Conservation (phyloP, 1,140 invertebrate genomes). For the Cyphomyrmex costatus region DNA sequence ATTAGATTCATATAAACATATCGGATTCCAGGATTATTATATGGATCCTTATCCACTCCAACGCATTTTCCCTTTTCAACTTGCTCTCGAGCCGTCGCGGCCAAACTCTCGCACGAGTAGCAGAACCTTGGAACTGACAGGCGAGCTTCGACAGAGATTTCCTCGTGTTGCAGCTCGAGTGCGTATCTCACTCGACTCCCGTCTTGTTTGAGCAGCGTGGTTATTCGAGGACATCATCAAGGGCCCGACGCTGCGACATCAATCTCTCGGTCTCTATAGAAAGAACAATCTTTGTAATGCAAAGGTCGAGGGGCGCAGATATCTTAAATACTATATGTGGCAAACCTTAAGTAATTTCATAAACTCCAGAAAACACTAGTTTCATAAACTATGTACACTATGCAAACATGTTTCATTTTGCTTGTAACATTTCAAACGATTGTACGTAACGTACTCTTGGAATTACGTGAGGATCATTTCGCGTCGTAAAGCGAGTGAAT, state of each 20-base stretch:
- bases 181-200: conserved; percentile 43
- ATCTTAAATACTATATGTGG: neutral
- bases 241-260: conserved; percentile 15
- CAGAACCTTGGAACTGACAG: conserved; percentile 19
- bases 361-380: neutral
- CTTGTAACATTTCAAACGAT: neutral
- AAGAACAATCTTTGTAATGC: conserved; percentile 24
- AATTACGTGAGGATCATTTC: neutral
- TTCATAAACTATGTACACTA: neutral
- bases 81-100: neutral
- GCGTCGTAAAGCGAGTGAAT: neutral
- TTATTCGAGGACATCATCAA: conserved; percentile 40
- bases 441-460: neutral
- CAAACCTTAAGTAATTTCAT: neutral
- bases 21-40: conserved; percentile 31
- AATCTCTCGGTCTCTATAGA: neutral
- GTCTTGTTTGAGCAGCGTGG: conserved; percentile 61
- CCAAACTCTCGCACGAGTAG: conserved; percentile 13
- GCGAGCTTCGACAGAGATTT: conserved; percentile 49
- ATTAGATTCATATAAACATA: conserved; percentile 30
- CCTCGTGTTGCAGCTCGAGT: conserved; percentile 42
- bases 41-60: neutral
- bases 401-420: neutral
- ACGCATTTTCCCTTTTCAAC: conserved; percentile 22
- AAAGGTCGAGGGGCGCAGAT: conserved; percentile 11